Conservation (phyloP, 2,888 invertebrate genomes). For the Torymus auratus region DNA sequence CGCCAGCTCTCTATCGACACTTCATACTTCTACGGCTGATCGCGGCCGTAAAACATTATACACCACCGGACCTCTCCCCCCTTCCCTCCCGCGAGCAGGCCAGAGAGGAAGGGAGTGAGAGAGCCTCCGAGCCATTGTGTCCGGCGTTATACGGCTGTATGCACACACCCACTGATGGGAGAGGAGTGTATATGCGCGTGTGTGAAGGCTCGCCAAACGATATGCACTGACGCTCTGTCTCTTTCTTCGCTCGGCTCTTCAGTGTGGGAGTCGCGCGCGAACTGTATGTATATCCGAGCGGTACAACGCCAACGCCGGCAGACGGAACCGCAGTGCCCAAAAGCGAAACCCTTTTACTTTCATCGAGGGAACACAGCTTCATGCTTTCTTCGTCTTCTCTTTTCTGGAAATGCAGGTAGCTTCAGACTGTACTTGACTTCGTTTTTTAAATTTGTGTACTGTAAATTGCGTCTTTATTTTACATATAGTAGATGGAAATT, state of each 20-base stretch:
- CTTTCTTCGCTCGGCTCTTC: conserved; percentile 44
- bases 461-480: no score
- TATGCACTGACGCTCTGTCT: conserved; percentile 47
- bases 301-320: conserved; percentile 61
- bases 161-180: conserved; percentile 63
- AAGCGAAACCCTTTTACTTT: conserved; percentile 62
- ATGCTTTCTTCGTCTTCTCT: conserved; percentile 61
- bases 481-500: no score
- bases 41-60: conserved; percentile 76
- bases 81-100: conserved; percentile 34
- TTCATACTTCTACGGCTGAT: conserved; percentile 77
- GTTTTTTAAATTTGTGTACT: conserved; percentile 35
- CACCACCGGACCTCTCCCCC: conserved; percentile 62
- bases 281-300: conserved; percentile 52
- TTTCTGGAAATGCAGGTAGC: conserved; percentile 6
- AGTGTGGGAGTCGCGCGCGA: conserved; percentile 58
- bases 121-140: conserved; percentile 68
- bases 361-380: background rate
- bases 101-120: conserved; percentile 36
- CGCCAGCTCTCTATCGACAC: conserved; percentile 75
- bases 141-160: conserved; percentile 65
- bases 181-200: conserved; percentile 6
- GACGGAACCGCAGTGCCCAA: conserved; percentile 58
- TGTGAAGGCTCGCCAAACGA: conserved; percentile 43
- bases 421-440: conserved; percentile 40